Evolutionary conservation across 2,888 invertebrate genomes (phyloP).

Genomic region (Drosophila subquinaria): DNA sequence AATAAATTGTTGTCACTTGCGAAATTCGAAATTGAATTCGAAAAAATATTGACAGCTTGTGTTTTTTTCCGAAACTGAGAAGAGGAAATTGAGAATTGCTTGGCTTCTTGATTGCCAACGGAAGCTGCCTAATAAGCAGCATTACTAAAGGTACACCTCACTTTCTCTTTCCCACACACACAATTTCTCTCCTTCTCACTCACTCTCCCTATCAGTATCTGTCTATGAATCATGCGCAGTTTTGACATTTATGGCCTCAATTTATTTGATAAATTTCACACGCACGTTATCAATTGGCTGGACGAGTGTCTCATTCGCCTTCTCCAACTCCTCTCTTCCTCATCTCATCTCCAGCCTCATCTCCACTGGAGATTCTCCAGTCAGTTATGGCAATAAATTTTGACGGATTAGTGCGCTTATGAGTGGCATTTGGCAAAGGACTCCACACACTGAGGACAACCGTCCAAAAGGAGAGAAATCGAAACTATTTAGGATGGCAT

Average conservation of each 20-base stretch:
- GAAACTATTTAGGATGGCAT: conserved; percentile 74
- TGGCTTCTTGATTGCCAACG: conserved; percentile 46
- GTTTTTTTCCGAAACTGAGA: conserved; percentile 33
- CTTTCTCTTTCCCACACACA: not conserved
- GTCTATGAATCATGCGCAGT: conserved; percentile 76
- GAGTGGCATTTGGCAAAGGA: conserved; percentile 68
- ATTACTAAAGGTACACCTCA: conserved; percentile 14
- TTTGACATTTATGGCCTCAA: conserved; percentile 82
- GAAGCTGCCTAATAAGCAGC: conserved; percentile 70
- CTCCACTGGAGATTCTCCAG: conserved; percentile 21
- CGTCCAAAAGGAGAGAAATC: not conserved
- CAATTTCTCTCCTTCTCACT: not conserved
- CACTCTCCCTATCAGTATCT: not conserved
- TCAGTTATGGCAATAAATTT: conserved; percentile 76
- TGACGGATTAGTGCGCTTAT: conserved; percentile 79
- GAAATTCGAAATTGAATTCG: conserved; percentile 23
- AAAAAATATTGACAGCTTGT: conserved; percentile 64
- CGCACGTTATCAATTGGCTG: conserved; percentile 82
- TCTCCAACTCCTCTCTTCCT: conserved; percentile 4
- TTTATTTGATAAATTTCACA: conserved; percentile 83
- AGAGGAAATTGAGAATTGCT: conserved; percentile 5
- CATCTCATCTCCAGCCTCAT: not conserved
- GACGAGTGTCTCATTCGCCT: conserved; percentile 17
- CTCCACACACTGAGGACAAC: conserved; percentile 20
- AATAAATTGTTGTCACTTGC: conserved; percentile 53